Conservation (phyloP, 2,888 invertebrate species). For the Amphipoea oculea region DNA sequence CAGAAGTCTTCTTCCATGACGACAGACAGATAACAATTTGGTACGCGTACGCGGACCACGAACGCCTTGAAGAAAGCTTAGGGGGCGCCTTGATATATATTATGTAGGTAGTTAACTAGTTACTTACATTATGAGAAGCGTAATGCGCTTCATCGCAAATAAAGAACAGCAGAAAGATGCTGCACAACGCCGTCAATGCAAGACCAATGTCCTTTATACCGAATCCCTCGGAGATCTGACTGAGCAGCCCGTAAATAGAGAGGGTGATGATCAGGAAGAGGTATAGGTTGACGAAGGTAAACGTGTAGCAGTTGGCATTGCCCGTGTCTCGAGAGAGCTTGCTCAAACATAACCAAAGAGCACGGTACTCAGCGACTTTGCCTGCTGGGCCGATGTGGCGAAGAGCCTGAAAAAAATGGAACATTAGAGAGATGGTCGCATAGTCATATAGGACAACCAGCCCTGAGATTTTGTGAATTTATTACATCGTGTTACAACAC, state of each 20-base stretch:
- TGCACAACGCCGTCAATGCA: constrained; percentile 92
- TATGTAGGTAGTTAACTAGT: background rate
- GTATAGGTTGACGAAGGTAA: constrained; percentile 93
- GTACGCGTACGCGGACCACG: too few species aligned
- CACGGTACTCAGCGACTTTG: constrained; percentile 93
- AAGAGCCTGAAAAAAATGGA: constrained; percentile 87
- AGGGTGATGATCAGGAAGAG: constrained; percentile 93
- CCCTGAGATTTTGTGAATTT: background rate
- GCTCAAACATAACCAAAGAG: constrained; percentile 93
- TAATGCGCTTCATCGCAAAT: constrained; percentile 94
- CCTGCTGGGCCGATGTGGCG: constrained; percentile 93
- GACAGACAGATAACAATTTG: too few species aligned
- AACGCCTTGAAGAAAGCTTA: too few species aligned
- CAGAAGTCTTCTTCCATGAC: too few species aligned
- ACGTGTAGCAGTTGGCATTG: constrained; percentile 92
- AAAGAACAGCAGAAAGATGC: constrained; percentile 92
- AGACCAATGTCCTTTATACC: constrained; percentile 93
- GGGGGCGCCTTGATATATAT: too few species aligned
- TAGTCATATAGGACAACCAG: background rate
- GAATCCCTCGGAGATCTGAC: constrained; percentile 93
- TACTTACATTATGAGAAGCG: constrained; percentile 92
- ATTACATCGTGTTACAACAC: background rate
- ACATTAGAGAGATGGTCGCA: background rate
- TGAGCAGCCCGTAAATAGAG: constrained; percentile 94
- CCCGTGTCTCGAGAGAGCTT: constrained; percentile 92